phyloP scores from a whole-genome alignment of 2,888 invertebrate species.

The Brachylomia viminalis region DNA sequence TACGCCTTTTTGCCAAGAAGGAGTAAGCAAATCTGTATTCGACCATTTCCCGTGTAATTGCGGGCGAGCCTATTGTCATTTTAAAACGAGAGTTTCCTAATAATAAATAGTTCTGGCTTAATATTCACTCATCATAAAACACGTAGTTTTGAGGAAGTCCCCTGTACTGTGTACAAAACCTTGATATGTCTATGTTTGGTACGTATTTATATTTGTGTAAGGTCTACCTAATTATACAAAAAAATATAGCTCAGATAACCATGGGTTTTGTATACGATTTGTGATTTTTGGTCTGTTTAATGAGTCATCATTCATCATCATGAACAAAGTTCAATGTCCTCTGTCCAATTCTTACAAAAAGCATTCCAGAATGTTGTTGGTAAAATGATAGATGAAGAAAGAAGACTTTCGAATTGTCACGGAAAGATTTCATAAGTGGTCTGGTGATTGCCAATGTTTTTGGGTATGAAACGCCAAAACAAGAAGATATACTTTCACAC shows the following conservation, averaged over 20 bases:
- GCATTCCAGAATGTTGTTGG: neutral
- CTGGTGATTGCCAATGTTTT: neutral
- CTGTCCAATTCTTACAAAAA: neutral
- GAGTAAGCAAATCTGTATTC: neutral
- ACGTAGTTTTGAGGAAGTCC: neutral
- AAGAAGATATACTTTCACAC: neutral
- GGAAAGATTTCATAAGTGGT: neutral
- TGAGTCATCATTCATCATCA: slow-evolving; percentile 8
- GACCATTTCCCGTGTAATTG: neutral
- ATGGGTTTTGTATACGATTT: neutral
- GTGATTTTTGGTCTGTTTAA: neutral
- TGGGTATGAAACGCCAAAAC: neutral
- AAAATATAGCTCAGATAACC: neutral
- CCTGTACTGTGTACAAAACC: no score
- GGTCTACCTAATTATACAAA: neutral
- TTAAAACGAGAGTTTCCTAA: neutral
- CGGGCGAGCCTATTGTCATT: no score
- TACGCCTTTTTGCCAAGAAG: neutral
- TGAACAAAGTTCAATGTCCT: slow-evolving; percentile 10
- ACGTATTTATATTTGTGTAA: no score
- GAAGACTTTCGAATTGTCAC: neutral
- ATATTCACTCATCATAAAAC: neutral
- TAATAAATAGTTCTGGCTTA: no score
- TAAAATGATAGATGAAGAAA: no score
- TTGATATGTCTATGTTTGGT: neutral